These are phyloP conservation scores for Scomber colias DNA, from an alignment of 2,113 vertebrate species.

Conservation along the genomic window DNA sequence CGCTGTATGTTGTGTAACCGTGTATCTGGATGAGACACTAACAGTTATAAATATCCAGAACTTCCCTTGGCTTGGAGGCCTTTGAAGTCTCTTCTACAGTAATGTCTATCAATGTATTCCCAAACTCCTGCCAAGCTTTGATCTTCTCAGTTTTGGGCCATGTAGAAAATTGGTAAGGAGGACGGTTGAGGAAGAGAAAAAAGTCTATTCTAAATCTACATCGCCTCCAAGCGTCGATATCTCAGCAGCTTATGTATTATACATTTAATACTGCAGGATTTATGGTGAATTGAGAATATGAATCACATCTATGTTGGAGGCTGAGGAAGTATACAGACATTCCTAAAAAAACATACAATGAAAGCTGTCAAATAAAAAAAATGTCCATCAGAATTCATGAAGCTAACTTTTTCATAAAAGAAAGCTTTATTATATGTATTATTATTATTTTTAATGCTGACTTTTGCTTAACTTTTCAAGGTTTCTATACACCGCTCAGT, in stretches of 20 bases:
- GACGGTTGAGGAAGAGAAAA: conserved; percentile 3
- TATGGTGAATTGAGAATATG: conserved; percentile 31
- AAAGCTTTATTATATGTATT: neutral
- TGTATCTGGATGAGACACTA: conserved; percentile 66
- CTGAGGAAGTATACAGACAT: neutral
- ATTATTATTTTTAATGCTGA: neutral
- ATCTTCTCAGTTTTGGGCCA: conserved; percentile 40
- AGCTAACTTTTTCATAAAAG: neutral
- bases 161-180: conserved; percentile 29
- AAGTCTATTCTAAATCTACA: conserved; percentile 14
- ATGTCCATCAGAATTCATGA: neutral
- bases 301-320: neutral
- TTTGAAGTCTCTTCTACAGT: conserved; percentile 67
- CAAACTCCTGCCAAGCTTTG: conserved; percentile 57
- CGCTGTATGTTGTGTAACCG: conserved; percentile 73
- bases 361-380: neutral
- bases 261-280: conserved; percentile 57
- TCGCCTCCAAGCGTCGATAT: conserved; percentile 1
- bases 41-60: conserved; percentile 79
- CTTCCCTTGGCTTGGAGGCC: conserved; percentile 59
- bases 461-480: neutral
- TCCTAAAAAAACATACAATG: neutral
- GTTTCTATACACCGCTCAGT: neutral
- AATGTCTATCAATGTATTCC: conserved; percentile 60
- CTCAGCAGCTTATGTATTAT: conserved; percentile 57